Percentiles rank a stretch among this genome's conserved stretches.
These are phyloP conservation scores for Cecidostiba fungosa DNA, from an alignment of 2,888 invertebrate species.

Conservation along the genomic window DNA sequence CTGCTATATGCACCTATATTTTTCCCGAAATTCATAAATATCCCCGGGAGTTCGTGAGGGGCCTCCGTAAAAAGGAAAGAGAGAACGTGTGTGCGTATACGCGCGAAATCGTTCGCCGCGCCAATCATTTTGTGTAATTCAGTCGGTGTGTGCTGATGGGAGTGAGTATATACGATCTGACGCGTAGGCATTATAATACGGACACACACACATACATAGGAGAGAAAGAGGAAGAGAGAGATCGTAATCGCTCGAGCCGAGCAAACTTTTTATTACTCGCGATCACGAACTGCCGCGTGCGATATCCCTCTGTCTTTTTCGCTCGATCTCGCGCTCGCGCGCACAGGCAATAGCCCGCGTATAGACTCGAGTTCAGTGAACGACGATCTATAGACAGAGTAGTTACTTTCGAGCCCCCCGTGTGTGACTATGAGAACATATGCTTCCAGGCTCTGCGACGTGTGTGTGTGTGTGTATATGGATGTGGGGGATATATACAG, in stretches of 20 bases:
- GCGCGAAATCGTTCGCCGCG: not conserved
- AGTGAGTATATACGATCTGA: not conserved
- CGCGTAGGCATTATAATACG: not conserved
- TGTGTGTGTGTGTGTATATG: not conserved
- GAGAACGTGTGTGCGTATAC: not conserved
- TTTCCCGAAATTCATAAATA: slow-evolving; percentile 38
- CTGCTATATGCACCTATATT: slow-evolving; percentile 10
- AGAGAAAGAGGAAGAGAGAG: not conserved
- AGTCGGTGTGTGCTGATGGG: not conserved
- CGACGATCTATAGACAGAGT: slow-evolving; percentile 45
- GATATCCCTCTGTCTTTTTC: slow-evolving; percentile 25
- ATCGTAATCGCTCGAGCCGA: slow-evolving; percentile 62
- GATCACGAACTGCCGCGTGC: slow-evolving; percentile 72
- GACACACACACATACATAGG: not conserved
- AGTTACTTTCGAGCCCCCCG: slow-evolving; percentile 27
- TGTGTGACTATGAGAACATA: not conserved
- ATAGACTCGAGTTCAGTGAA: slow-evolving; percentile 54
- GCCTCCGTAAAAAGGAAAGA: slow-evolving; percentile 19
- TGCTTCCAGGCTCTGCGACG: not conserved
- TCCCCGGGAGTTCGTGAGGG: slow-evolving; percentile 39
- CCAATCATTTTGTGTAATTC: slow-evolving; percentile 54
- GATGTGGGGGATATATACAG: not conserved
- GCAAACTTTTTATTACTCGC: slow-evolving; percentile 75
- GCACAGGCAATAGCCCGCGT: slow-evolving; percentile 48
- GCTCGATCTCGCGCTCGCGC: slow-evolving; percentile 3